Evolutionary conservation across 2,888 invertebrate species (phyloP).

Genomic region (Glomeris marginata): DNA sequence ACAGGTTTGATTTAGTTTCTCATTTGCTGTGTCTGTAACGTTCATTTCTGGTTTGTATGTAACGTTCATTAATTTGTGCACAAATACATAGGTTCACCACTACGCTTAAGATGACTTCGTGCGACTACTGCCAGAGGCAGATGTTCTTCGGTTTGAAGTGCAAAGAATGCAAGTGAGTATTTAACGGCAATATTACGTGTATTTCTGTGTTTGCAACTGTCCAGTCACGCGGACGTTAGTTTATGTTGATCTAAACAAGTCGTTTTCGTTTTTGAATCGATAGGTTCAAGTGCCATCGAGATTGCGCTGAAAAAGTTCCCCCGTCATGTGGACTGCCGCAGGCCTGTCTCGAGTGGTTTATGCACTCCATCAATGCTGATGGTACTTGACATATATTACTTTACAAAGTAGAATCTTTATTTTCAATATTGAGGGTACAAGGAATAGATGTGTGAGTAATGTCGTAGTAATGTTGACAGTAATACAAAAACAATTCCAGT

Average conservation of each 20-base stretch:
- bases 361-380: slow-evolving; percentile 14
- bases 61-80: background rate
- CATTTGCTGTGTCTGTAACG: no score
- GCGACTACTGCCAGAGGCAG: slow-evolving; percentile 77
- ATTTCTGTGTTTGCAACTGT: no score
- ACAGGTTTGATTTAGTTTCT: no score
- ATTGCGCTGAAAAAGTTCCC: slow-evolving; percentile 80
- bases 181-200: no score
- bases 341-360: slow-evolving; percentile 20
- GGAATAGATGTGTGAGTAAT: no score
- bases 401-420: no score
- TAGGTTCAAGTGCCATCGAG: slow-evolving; percentile 53
- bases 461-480: no score
- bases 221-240: no score
- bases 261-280: background rate
- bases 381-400: no score
- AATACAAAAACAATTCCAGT: no score
- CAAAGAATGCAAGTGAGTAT: slow-evolving; percentile 75
- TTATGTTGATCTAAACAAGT: no score
- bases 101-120: slow-evolving; percentile 72
- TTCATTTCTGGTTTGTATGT: slow-evolving; percentile 2
- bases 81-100: slow-evolving; percentile 50
- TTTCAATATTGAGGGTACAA: no score
- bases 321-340: slow-evolving; percentile 56
- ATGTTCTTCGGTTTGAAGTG: slow-evolving; percentile 78